Percentiles rank a stretch among this genome's conserved stretches.
These are phyloP conservation scores for Trachemys scripta DNA, from an alignment of 2,113 vertebrate genomes.

Conservation along the genomic window DNA sequence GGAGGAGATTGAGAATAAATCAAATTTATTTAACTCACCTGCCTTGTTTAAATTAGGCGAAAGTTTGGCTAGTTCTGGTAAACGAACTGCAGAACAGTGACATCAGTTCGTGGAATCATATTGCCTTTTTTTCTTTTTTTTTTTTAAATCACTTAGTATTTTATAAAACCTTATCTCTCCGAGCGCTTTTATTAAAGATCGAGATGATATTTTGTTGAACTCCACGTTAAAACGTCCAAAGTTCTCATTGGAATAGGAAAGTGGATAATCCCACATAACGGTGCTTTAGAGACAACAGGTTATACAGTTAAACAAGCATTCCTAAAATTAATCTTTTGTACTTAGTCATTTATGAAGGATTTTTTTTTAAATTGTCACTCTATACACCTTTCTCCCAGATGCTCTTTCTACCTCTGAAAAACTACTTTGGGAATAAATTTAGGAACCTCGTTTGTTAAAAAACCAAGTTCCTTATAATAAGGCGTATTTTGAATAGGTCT, in stretches of 20 bases:
- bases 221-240: not conserved
- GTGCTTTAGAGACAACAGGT: slow-evolving; percentile 19
- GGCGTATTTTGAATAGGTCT: slow-evolving; percentile 44
- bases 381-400: slow-evolving; percentile 31
- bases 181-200: rapidly evolving
- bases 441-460: slow-evolving; percentile 44
- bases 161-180: not conserved
- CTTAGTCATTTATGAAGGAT: slow-evolving; percentile 21
- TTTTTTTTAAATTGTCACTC: not conserved
- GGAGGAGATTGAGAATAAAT: rapidly evolving
- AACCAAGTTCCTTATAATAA: slow-evolving; percentile 40
- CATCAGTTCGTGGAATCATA: no score
- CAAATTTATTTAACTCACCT: not conserved
- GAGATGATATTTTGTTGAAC: not conserved
- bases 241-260: not conserved
- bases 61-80: not conserved
- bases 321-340: slow-evolving; percentile 34
- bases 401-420: slow-evolving; percentile 44
- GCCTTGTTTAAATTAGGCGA: not conserved
- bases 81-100: not conserved
- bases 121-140: no score
- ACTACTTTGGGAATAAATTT: slow-evolving; percentile 59
- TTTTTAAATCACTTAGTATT: not conserved
- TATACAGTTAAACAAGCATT: not conserved
- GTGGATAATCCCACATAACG: not conserved